Percentiles rank a stretch among this genome's conserved stretches.
Conservation (phyloP, 1,140 invertebrate species). For the Thaumatotibia leucotreta region DNA sequence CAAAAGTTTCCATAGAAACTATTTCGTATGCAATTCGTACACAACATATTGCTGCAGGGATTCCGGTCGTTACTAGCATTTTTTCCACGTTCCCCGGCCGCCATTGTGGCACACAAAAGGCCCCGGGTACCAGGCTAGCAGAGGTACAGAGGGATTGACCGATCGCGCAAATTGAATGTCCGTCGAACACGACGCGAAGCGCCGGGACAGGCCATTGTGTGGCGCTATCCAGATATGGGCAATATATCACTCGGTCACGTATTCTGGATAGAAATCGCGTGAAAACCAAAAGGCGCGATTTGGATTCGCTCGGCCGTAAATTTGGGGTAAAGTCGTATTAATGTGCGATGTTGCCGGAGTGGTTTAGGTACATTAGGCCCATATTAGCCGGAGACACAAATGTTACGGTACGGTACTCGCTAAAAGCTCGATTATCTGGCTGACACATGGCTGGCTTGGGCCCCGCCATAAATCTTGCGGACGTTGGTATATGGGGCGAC, state of each 20-base stretch:
- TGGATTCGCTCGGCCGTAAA: conserved; percentile 16
- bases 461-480: background rate
- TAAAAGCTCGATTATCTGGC: conserved; percentile 1
- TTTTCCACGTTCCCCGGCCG: conserved; percentile 36
- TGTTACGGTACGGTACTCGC: background rate
- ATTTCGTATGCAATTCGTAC: background rate
- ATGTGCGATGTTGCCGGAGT: background rate
- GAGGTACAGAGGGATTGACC: conserved; percentile 57
- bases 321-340: background rate
- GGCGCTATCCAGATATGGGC: conserved; percentile 49
- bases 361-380: background rate
- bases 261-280: conserved; percentile 28
- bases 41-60: background rate
- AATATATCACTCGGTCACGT: conserved; percentile 54
- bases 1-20: background rate
- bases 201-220: conserved; percentile 43
- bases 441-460: background rate
- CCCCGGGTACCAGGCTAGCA: conserved; percentile 44
- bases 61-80: background rate
- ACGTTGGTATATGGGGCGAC: background rate
- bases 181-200: background rate
- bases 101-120: conserved; percentile 38
- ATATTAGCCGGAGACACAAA: background rate
- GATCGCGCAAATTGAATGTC: conserved; percentile 63
- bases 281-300: conserved; percentile 22